These are phyloP conservation scores for Oxyruncus cristatus DNA, from an alignment of 2,113 vertebrate species.

Conservation along the genomic window DNA sequence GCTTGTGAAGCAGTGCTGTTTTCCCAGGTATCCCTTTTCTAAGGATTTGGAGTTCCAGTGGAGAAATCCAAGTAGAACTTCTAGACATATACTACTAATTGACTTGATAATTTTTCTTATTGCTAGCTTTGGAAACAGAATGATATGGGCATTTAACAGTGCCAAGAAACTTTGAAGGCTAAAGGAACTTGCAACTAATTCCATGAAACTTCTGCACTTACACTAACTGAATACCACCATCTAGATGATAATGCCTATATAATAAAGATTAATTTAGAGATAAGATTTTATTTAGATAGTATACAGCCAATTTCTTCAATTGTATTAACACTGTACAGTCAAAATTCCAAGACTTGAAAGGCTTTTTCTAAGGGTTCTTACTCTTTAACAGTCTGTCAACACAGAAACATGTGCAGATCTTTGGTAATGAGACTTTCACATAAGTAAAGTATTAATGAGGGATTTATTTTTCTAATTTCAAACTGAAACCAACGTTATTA, in stretches of 20 bases:
- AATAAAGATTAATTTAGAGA: neutral
- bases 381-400: neutral
- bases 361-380: neutral
- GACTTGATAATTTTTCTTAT: neutral
- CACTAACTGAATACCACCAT: neutral
- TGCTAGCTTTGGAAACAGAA: neutral
- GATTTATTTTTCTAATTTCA: conserved; percentile 4
- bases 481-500: neutral
- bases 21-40: neutral
- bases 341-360: neutral
- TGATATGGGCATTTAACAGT: neutral
- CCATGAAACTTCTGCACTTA: neutral
- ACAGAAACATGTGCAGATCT: neutral
- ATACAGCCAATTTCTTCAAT: neutral
- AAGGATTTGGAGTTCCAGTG: neutral
- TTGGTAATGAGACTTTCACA: neutral
- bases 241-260: neutral
- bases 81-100: neutral
- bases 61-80: neutral
- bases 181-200: neutral
- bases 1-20: neutral
- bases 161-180: neutral
- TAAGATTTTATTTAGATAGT: neutral
- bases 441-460: neutral
- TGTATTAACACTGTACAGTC: neutral